Evolutionary conservation across 2,113 vertebrate species (phyloP).

Genomic region (Cyrtonyx montezumae): DNA sequence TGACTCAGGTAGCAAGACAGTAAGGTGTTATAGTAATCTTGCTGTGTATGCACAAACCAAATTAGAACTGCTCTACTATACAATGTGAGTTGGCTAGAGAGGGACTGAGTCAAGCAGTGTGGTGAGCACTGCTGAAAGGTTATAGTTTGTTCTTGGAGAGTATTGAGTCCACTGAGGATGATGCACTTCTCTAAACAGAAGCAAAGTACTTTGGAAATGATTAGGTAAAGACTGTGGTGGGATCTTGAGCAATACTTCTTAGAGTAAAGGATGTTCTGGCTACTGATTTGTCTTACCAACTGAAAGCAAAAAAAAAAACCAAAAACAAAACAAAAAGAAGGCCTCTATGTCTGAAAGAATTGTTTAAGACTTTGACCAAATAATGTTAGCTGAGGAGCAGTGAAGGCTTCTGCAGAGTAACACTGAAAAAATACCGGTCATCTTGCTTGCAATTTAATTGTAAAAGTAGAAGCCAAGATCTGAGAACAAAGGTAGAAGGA

Average conservation of each 20-base stretch:
- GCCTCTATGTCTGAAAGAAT: not conserved
- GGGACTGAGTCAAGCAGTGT: too few species aligned
- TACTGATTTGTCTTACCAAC: not conserved
- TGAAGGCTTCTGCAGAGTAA: not conserved
- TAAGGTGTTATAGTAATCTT: not conserved
- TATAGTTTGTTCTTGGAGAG: not conserved
- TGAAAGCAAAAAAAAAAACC: not conserved
- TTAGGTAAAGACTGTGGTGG: not conserved
- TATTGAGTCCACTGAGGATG: not conserved
- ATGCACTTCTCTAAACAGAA: not conserved
- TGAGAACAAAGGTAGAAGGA: not conserved
- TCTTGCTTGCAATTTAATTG: not conserved
- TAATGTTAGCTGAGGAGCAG: not conserved
- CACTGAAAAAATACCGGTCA: rapidly evolving
- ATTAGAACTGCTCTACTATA: not conserved
- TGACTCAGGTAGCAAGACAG: not conserved
- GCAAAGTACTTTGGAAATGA: not conserved
- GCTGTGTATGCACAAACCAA: not conserved
- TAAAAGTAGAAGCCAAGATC: not conserved
- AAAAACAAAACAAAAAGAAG: too few species aligned
- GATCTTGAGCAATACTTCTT: not conserved
- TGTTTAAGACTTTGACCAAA: slow-evolving; percentile 4
- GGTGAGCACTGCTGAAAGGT: not conserved
- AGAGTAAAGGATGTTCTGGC: not conserved
- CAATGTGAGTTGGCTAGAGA: not conserved